These are phyloP conservation scores for Gobio occitaniae DNA, from an alignment of 2,797 vertebrate species.

Conservation along the genomic window DNA sequence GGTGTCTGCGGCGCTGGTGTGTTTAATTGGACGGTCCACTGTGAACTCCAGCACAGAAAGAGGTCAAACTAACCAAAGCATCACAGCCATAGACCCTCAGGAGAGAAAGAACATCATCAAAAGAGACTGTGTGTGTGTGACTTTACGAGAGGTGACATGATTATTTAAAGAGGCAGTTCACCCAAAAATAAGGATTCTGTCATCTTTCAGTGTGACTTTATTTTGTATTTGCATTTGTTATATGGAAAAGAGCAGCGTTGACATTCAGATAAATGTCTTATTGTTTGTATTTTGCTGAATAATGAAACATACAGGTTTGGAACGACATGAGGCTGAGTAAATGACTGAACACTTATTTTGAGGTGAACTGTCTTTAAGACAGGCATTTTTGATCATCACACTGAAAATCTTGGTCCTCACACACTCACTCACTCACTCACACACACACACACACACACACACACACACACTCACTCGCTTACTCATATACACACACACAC, in stretches of 20 bases:
- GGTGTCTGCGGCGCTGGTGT: constrained; percentile 21
- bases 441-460: too few relatives aligned
- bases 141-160: neutral
- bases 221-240: neutral
- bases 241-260: neutral
- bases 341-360: neutral
- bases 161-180: neutral
- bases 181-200: neutral
- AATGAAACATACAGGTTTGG: neutral
- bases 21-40: constrained; percentile 35
- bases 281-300: neutral
- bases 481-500: too few relatives aligned
- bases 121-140: neutral
- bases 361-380: neutral
- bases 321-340: neutral
- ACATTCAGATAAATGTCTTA: neutral
- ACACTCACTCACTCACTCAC: too few relatives aligned
- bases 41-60: constrained; percentile 35
- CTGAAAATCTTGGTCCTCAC: neutral
- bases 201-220: neutral
- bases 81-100: neutral
- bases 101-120: constrained; percentile 11
- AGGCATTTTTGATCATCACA: neutral
- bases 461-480: too few relatives aligned
- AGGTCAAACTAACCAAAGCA: constrained; percentile 30